These are phyloP conservation scores for Priapulus caudatus DNA, from an alignment of 2,888 invertebrate species.

Conservation along the genomic window DNA sequence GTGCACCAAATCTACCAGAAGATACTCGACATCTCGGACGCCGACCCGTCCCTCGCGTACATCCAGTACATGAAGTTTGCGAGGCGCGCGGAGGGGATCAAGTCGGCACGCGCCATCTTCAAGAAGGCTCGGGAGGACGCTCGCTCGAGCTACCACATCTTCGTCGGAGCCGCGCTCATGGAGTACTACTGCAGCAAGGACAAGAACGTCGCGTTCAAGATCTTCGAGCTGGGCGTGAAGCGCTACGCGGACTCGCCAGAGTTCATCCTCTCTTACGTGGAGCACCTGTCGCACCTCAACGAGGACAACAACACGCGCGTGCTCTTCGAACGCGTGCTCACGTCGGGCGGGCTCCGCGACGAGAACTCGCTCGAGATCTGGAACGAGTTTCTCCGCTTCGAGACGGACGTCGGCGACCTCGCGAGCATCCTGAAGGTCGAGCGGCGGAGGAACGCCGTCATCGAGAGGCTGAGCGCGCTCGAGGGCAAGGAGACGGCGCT, in stretches of 20 bases:
- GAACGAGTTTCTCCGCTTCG: constrained; percentile 96
- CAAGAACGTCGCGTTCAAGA: constrained; percentile 86
- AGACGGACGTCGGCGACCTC: constrained; percentile 94
- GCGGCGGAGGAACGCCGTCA: constrained; percentile 72
- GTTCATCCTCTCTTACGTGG: constrained; percentile 88
- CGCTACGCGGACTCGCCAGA: constrained; percentile 90
- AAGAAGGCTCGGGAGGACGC: constrained; percentile 85
- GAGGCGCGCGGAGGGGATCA: constrained; percentile 90
- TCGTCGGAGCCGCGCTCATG: constrained; percentile 93
- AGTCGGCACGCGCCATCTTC: constrained; percentile 85
- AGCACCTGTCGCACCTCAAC: constrained; percentile 51
- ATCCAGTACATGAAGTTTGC: constrained; percentile 99
- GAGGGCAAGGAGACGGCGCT: constrained; percentile 95
- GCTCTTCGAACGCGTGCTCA: constrained; percentile 89
- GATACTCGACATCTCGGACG: constrained; percentile 71
- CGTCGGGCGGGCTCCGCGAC: constrained; percentile 75
- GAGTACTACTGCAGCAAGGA: constrained; percentile 99
- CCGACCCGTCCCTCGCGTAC: constrained; percentile 91
- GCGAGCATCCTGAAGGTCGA: constrained; percentile 96
- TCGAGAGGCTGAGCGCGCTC: constrained; percentile 89
- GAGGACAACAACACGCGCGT: constrained; percentile 99
- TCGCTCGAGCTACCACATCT: constrained; percentile 74
- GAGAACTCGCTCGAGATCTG: constrained; percentile 94
- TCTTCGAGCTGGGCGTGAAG: constrained; percentile 93
- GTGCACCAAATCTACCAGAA: constrained; percentile 90